Conservation (phyloP, 2,797 vertebrate genomes). For the Capromys pilorides region DNA sequence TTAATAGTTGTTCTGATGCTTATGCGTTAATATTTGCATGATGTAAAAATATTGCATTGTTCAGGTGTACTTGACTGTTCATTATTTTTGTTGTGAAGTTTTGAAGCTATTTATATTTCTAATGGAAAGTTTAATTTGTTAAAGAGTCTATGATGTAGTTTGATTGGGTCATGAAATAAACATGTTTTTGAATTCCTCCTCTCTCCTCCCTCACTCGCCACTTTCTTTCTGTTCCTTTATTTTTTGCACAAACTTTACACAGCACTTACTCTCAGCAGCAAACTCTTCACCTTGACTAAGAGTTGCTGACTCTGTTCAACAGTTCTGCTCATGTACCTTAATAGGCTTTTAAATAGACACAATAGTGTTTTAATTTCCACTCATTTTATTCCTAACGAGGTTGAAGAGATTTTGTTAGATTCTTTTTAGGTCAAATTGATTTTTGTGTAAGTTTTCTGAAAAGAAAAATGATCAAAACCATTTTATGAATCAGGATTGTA, state of each 20-base stretch:
- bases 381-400: background rate
- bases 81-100: background rate
- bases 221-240: no score
- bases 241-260: background rate
- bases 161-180: background rate
- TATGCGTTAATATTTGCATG: background rate
- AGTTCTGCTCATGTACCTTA: background rate
- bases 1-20: background rate
- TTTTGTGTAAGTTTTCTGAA: constrained; percentile 43
- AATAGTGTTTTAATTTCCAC: background rate
- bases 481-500: constrained; percentile 9
- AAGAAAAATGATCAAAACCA: background rate
- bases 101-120: background rate
- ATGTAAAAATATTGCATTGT: background rate
- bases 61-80: background rate
- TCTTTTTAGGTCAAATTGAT: background rate
- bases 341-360: background rate
- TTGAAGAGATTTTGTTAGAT: background rate
- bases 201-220: background rate
- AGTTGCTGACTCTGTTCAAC: background rate
- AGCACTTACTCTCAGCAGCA: background rate
- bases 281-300: background rate
- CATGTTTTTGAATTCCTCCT: background rate
- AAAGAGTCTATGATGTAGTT: background rate
- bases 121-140: background rate